Conservation (phyloP, 2,113 vertebrate genomes). For the Sander vitreus region DNA sequence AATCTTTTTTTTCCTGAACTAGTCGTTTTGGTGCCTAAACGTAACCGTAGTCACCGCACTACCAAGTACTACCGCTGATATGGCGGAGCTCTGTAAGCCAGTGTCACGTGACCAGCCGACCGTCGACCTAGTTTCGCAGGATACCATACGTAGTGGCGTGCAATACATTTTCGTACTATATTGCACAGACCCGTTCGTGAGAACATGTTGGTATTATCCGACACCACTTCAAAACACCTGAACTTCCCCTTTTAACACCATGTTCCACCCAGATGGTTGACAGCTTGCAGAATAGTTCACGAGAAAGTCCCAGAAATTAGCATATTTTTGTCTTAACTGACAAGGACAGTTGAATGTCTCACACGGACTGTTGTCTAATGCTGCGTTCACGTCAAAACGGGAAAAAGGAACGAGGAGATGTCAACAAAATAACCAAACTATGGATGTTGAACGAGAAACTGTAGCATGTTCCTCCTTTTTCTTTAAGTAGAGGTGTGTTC, state of each 20-base stretch:
- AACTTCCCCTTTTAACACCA: neutral
- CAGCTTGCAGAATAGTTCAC: neutral
- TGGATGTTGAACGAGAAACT: neutral
- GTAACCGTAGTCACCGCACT: no score
- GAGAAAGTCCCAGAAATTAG: neutral
- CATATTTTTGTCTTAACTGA: constrained; percentile 12
- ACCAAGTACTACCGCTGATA: no score
- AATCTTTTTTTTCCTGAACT: no score
- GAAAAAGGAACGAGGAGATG: neutral
- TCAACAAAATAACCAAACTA: neutral
- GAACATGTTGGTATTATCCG: no score
- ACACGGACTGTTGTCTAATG: constrained; percentile 8
- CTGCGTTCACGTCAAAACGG: constrained; percentile 22
- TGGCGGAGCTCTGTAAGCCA: no score
- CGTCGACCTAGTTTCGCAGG: no score
- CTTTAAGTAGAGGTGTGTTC: neutral
- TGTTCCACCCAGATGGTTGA: neutral
- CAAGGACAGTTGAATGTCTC: constrained; percentile 48
- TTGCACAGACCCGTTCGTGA: no score
- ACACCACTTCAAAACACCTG: no score
- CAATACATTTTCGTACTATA: no score
- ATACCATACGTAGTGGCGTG: no score
- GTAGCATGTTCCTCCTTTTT: constrained; percentile 16
- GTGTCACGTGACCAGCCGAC: no score
- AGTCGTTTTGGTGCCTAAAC: no score